Evolutionary conservation across 2,113 vertebrate genomes (phyloP).

Genomic region (Chloroceryle aenea): DNA sequence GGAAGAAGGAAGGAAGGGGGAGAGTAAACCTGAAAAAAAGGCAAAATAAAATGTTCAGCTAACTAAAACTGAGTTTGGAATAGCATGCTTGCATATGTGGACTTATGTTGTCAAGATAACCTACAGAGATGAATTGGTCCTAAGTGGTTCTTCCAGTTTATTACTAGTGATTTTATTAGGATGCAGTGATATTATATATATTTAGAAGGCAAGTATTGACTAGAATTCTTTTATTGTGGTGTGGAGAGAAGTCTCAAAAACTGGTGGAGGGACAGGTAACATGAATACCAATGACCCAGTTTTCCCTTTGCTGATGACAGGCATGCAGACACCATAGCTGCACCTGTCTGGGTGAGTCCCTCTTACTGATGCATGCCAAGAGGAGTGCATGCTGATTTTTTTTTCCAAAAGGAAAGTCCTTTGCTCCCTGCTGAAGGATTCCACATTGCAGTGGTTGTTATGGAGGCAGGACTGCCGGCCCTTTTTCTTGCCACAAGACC

Average conservation of each 20-base stretch:
- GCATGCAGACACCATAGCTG: not conserved
- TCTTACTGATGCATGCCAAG: not conserved
- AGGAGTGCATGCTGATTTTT: not conserved
- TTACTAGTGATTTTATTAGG: not conserved
- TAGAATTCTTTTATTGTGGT: not conserved
- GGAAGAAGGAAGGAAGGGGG: not conserved
- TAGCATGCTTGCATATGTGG: rapidly evolving
- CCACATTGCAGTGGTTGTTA: not conserved
- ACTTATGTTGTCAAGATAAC: not conserved
- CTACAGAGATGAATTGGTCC: not conserved
- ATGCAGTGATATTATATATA: not conserved
- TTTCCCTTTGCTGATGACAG: not conserved
- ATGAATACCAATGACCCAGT: not conserved
- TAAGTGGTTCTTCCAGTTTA: not conserved
- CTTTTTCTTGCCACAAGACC: not conserved
- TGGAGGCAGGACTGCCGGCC: not conserved
- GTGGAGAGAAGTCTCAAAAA: not conserved
- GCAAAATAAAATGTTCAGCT: not conserved
- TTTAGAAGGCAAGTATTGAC: not conserved
- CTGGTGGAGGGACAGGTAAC: not conserved
- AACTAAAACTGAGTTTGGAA: not conserved
- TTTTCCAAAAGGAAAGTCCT: not conserved
- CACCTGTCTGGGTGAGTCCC: not conserved
- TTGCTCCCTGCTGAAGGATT: not conserved
- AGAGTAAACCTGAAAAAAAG: not conserved